phyloP scores from a whole-genome alignment of 2,888 invertebrate species.

The Drosophila tanythrix region DNA sequence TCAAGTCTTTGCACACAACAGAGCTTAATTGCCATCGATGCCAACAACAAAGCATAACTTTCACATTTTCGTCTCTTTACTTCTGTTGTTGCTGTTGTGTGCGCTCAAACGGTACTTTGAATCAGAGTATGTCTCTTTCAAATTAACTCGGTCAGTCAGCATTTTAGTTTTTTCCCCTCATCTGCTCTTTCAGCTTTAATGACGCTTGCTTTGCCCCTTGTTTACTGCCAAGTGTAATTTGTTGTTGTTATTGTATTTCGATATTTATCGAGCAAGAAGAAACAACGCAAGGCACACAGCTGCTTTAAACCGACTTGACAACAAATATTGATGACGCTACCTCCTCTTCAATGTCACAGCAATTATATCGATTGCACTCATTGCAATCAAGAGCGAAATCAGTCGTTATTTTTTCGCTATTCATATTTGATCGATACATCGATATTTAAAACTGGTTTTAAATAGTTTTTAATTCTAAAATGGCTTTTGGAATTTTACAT shows the following conservation, averaged over 20 bases:
- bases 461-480: neutral
- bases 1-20: conserved; percentile 35
- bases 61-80: conserved; percentile 56
- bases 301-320: conserved; percentile 46
- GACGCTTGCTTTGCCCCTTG: conserved; percentile 31
- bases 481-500: neutral
- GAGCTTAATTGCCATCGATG: conserved; percentile 25
- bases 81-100: conserved; percentile 21
- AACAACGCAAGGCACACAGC: conserved; percentile 17
- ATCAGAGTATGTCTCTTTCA: conserved; percentile 23
- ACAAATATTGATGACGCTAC: conserved; percentile 20
- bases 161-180: conserved; percentile 14
- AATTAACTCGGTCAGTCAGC: conserved; percentile 16
- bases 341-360: conserved; percentile 16
- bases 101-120: conserved; percentile 13
- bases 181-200: neutral
- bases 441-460: conserved; percentile 7
- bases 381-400: conserved; percentile 43
- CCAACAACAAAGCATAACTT: conserved; percentile 53
- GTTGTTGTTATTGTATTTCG: conserved; percentile 32
- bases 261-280: conserved; percentile 37
- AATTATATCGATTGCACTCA: conserved; percentile 36
- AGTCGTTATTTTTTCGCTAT: conserved; percentile 40
- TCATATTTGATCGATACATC: conserved; percentile 25
- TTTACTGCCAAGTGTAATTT: conserved; percentile 25